Base-by-base conservation (phyloP, 2,888 invertebrate species). In the Linnaemya tessellans region DNA sequence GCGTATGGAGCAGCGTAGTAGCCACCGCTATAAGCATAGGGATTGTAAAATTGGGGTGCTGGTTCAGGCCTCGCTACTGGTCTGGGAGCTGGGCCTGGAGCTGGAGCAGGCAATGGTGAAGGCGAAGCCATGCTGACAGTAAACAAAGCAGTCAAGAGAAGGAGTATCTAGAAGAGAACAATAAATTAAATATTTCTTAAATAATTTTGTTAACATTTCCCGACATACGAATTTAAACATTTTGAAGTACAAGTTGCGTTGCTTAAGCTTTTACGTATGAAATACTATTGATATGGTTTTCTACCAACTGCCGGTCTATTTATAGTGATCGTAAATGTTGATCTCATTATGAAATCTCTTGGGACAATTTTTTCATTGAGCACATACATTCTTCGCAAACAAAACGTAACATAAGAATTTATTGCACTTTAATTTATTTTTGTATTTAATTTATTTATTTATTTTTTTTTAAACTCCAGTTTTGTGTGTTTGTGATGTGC, bases 151-250 rank as follows among this genome's bases (percentile, higher is more conserved):
- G 90, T 90, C 74, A 91, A 87, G 60, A 91, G 81, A 13, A 91
- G 87, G 87, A 88, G 89, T 83, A 91, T 62, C 90, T 91, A 64
- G 43, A 46, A 65, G 18, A 35, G 3, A 9, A 7, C 15, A 43
- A 64, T 7, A 7, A 64, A 22, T 22, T 60, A 18, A 10, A 18
- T 56, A n/a, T n/a, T 58, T 35, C 3, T 13, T 25, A 5, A 2
- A 15, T 56, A 18, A 1, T 64, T 15, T 22, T n/a, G 7, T 1
- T 15, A 5, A 4, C 13, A 18, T 20, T 62, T 30, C 18, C 22
- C 3, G 20, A 89, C 90, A 89, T 87, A 90, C 90, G 65, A 91
- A 88, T 89, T 90, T 90, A 87, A 90, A 90, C 91, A 91, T 91
- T 88, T 91, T 90, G 62, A 49, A 71, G 10, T 35, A 4, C 0